These are phyloP conservation scores for Dermochelys coriacea DNA, from an alignment of 2,797 vertebrate genomes.

Conservation along the genomic window DNA sequence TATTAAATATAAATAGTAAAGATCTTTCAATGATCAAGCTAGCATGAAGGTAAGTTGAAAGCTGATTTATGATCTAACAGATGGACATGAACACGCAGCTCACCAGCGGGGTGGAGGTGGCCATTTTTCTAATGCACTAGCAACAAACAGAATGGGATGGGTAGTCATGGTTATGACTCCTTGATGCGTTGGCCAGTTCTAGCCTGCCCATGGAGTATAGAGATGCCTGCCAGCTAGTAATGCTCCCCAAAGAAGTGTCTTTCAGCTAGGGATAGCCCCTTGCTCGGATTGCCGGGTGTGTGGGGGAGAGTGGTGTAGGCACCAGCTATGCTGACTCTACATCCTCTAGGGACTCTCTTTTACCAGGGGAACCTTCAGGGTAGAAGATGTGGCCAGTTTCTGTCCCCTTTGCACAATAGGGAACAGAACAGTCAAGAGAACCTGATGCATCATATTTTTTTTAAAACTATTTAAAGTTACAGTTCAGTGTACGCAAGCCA, in stretches of 20 bases:
- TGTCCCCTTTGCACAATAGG: neutral
- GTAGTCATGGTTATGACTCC: neutral
- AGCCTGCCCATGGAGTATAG: neutral
- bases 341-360: neutral
- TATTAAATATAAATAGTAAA: neutral
- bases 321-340: neutral
- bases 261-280: neutral
- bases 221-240: neutral
- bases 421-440: neutral
- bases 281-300: neutral
- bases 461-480: neutral
- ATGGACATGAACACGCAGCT: neutral
- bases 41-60: neutral
- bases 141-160: neutral
- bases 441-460: neutral
- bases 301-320: neutral
- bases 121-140: neutral
- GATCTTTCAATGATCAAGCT: neutral
- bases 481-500: neutral
- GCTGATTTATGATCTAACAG: neutral
- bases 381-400: neutral
- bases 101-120: neutral
- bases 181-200: neutral
- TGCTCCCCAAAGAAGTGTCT: neutral
- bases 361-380: neutral